Base-by-base conservation (phyloP, 2,113 vertebrate genomes). In the Fulica atra region DNA sequence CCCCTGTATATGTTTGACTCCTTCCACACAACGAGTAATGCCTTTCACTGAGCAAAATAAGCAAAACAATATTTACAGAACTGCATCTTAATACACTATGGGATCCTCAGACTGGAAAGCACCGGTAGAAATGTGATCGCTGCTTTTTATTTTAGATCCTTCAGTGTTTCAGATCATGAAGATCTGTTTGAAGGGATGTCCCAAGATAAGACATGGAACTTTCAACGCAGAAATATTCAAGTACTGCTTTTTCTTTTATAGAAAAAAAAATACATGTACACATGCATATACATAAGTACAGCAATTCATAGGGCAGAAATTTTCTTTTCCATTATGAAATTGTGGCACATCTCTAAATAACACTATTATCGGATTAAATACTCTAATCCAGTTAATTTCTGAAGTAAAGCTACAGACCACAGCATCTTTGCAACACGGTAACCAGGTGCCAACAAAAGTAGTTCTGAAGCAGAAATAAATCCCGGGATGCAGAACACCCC, bases 31-130 rank as follows among this genome's bases (percentile, higher is more conserved):
- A 11, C 11, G 21, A 76, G 5, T 13, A 76, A 65, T 51, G 46
- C 26, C 29, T 93, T 92, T 56, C 57, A 68, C n/a, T 50, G 16
- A 74, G 72, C 56, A 84, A 91, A 86, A 86, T 26, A 71, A 84
- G 31, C 19, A 86, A 68, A 93, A 44, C 5, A 53, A 1, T 68
- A 19, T 66, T 87, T 91, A 29, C 28, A 81, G 44, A 51, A 46
- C n/a, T 36, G 50, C 29, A 60, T 78, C 42, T 54, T 53, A 33
- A 77, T 91, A 65, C 16, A 18, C 61, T 42, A 50, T 11, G 73
- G 19, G 19, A 71, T 65, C 36, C 70, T 69, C 70, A 15, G 38
- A 51, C 31, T 81, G 61, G 57, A 87, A 86, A 84, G n/a, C 48
- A 61, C 19, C 19, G 7, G 53, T 79, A 50, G 17, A 59, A 88